Conservation (phyloP, 2,113 vertebrate genomes). For the Potamarius usumacintae region DNA sequence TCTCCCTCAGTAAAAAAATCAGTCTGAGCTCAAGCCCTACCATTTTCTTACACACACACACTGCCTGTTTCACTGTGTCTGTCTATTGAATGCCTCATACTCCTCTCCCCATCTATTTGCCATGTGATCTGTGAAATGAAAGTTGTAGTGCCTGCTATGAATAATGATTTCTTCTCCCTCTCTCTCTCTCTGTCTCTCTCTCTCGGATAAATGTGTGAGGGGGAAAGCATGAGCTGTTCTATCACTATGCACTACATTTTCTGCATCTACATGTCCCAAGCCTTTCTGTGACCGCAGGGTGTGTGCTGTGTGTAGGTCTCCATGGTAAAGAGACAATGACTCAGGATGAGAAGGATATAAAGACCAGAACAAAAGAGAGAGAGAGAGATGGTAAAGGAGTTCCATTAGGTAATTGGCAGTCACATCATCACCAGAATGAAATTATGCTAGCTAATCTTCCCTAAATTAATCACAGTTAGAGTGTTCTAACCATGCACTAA, state of each 20-base stretch:
- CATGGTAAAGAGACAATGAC: constrained; percentile 36
- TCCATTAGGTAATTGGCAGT: constrained; percentile 71
- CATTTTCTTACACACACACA: constrained; percentile 53
- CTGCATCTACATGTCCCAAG: not conserved
- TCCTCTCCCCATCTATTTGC: constrained; percentile 34
- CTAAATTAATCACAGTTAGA: constrained; percentile 73
- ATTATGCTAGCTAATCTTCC: constrained; percentile 76
- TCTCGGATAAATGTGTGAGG: constrained; percentile 32
- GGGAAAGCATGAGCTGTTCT: constrained; percentile 30
- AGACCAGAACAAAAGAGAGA: not conserved
- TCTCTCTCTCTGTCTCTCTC: not conserved
- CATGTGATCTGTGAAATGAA: constrained; percentile 49
- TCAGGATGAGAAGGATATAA: constrained; percentile 40
- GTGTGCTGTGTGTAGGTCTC: not conserved
- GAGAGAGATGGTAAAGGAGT: constrained; percentile 40
- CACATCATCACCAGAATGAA: constrained; percentile 73
- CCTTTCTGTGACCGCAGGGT: not conserved
- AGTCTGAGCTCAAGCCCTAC: constrained; percentile 49
- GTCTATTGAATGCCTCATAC: constrained; percentile 46
- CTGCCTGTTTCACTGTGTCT: constrained; percentile 51
- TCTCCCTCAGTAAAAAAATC: constrained; percentile 40
- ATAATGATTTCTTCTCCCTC: constrained; percentile 20
- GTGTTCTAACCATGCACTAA: constrained; percentile 65
- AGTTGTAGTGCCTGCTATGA: constrained; percentile 43
- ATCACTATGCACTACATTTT: constrained; percentile 3